Evolutionary conservation across 2,113 vertebrate genomes (phyloP).

Genomic region (Micromys minutus): DNA sequence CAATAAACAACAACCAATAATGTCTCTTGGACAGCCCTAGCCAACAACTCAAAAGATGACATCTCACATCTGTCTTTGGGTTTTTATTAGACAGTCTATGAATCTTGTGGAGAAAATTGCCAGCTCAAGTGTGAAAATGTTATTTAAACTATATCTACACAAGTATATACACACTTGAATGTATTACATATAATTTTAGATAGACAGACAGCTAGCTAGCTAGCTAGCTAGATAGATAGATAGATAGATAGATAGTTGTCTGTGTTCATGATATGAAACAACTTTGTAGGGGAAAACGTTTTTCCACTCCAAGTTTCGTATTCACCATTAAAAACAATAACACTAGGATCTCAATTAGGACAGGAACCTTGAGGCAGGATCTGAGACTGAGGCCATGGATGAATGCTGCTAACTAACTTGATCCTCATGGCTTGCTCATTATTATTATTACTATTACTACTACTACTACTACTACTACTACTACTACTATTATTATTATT

Average conservation of each 20-base stretch:
- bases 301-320: neutral
- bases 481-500: neutral
- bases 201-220: too few species aligned
- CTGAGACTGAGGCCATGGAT: neutral
- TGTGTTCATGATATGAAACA: neutral
- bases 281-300: neutral
- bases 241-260: neutral
- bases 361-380: too few species aligned
- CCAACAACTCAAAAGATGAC: neutral
- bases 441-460: neutral
- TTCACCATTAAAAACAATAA: neutral
- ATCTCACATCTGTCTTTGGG: neutral
- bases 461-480: too few species aligned
- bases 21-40: neutral
- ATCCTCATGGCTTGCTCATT: neutral
- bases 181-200: neutral
- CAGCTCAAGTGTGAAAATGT: neutral
- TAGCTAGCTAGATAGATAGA: too few species aligned
- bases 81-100: neutral
- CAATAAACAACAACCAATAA: neutral
- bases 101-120: neutral
- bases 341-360: too few species aligned
- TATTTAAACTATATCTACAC: neutral
- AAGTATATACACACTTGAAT: neutral
- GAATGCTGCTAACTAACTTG: neutral